Percentiles rank a stretch among this genome's conserved stretches.
phyloP scores from a whole-genome alignment of 2,113 vertebrate species.

The Meleagris gallopavo region DNA sequence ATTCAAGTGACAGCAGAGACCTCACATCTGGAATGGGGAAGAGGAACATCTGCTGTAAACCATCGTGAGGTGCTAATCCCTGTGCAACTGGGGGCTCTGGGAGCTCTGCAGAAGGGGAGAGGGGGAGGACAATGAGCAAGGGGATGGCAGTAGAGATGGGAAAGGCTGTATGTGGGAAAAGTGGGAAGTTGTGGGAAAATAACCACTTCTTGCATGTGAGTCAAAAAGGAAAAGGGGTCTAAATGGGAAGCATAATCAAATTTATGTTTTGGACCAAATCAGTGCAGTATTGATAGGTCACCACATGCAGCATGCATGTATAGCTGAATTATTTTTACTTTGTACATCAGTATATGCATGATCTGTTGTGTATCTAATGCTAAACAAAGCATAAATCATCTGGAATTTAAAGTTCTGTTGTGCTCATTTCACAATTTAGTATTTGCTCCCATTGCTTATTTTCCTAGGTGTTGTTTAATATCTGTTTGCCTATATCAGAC shows the following conservation, averaged over 20 bases:
- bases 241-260: neutral
- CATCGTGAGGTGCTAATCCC: neutral
- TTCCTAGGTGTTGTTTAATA: neutral
- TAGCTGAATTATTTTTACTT: neutral
- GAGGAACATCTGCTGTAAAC: neutral
- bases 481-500: neutral
- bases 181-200: neutral
- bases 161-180: neutral
- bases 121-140: rapidly evolving
- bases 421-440: neutral
- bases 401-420: neutral
- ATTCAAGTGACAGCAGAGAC: neutral
- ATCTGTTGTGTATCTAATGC: neutral
- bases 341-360: neutral
- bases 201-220: neutral
- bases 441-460: neutral
- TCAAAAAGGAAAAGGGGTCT: neutral
- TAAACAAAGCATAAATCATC: conserved; percentile 4
- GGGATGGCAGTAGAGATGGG: neutral
- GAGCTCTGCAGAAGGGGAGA: neutral
- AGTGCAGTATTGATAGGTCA: neutral
- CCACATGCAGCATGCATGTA: neutral
- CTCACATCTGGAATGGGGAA: neutral
- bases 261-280: neutral
- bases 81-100: neutral